Base-by-base conservation (phyloP, 2,888 invertebrate species). In the Epinotia nisella region DNA sequence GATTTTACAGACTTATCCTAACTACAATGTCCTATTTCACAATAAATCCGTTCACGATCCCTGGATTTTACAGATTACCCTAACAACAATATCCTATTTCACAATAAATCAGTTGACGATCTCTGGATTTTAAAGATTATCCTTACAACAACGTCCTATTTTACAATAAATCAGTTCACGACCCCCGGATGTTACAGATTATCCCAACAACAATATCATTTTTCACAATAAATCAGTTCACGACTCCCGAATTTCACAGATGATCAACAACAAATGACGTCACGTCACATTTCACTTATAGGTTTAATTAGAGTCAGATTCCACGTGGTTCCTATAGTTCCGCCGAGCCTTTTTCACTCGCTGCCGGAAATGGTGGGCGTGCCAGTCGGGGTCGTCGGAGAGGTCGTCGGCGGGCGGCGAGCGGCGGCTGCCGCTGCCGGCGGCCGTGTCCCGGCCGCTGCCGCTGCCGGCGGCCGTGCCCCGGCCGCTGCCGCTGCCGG, bases 281-380 rank as follows among this genome's bases (percentile, higher is more conserved):
- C 15, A 15, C 45, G 4, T 41, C 41, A 13, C 2, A 24, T 2
- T 41, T 41, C 13, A 41, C 41, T 5, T n/a, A n/a, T 49, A 5
- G 49, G 62, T 70, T 92, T 87, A 92, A 85, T 95, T 95, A 61
- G 95, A 96, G 83, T 96, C 96, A 0, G 96, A 95, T 76, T 95
- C 95, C 85, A 95, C 94, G 79, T 95, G 95, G 84, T 93, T 95
- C 79, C 95, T 93, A 84, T 95, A 95, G 84, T 95, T 95, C 74
- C 95, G 90, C 7, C 95, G 91, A 1, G 95, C 94, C 78, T 95
- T 94, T 82, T 95, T 95, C 53, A 95, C 93, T 56, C 95, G 92
- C 75, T 95, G 95, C 68, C 94, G 87, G 78, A 95, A 94, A 77
- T 94, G 94, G 60, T 93, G 83, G 9, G 93, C 91, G 74, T 92